phyloP scores from a whole-genome alignment of 2,888 invertebrate species.

The Choreutis nemorana region DNA sequence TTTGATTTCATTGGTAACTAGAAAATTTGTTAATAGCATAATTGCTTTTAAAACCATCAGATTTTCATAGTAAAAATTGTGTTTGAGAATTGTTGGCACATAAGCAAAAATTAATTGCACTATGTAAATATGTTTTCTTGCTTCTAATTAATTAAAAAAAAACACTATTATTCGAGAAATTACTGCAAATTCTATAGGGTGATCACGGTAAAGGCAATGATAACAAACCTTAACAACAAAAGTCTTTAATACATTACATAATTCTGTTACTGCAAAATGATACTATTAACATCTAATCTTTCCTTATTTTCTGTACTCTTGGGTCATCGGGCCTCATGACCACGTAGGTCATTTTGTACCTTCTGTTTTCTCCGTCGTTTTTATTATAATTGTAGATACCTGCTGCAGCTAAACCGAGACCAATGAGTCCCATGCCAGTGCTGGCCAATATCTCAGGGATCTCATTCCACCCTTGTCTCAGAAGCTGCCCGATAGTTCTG shows the following conservation, averaged over 20 bases:
- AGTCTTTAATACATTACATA: constrained; percentile 56
- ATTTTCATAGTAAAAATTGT: too few species aligned
- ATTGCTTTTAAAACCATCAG: too few species aligned
- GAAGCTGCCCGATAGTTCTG: constrained; percentile 36
- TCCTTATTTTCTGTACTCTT: constrained; percentile 59
- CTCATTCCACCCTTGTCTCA: constrained; percentile 68
- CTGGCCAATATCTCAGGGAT: constrained; percentile 76
- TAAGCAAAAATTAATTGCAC: too few species aligned
- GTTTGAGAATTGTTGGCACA: too few species aligned
- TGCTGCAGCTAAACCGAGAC: constrained; percentile 53
- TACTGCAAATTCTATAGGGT: too few species aligned
- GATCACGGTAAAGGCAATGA: too few species aligned
- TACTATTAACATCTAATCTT: constrained; percentile 35
- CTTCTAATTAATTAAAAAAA: neutral
- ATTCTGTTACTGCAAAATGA: constrained; percentile 1
- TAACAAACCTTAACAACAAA: constrained; percentile 11
- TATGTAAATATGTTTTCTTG: too few species aligned
- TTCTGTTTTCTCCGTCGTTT: constrained; percentile 72
- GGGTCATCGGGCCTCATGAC: constrained; percentile 76
- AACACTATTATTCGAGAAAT: too few species aligned
- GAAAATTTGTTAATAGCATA: too few species aligned
- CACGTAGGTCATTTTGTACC: constrained; percentile 69
- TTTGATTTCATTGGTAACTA: too few species aligned
- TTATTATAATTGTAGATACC: constrained; percentile 58
- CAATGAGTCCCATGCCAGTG: constrained; percentile 64